Evolutionary conservation across 2,888 invertebrate species (phyloP), one percentile per base, ranked within the genome.

Genomic region (Poecilobothrus nobilitatus): DNA sequence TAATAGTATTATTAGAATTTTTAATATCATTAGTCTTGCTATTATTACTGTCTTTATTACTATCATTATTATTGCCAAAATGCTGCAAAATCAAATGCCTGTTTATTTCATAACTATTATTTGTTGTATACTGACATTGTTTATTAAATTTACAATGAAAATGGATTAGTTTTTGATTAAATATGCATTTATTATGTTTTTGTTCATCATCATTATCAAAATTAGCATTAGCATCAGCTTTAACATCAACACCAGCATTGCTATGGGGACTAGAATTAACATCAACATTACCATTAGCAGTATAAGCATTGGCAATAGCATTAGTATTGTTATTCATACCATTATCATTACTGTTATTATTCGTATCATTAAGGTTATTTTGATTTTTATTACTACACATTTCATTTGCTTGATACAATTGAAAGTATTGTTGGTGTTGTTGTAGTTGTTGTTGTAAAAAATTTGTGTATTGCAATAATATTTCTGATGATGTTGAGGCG

Each of bases 381-480:
- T 34, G 5, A 34, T 34, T 34, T 34, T 34, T 34, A 34, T 34
- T 34, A 37, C 1, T 5, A 37, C 37, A n/a, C 18, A 44, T 53
- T 22, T 44, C 66, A 44, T 66, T 20, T 15, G 18, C 2, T 44
- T 41, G 41, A 18, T 37, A 37, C 12, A 10, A 8, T 10, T 37
- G 37, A 37, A 37, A 37, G 12, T 66, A 20, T 79, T 78, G 71
- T 73, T 77, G 70, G 73, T 77, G 65, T 71, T 74, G 65, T 77
- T 92, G 92, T 67, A 94, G 90, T 75, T 91, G 88, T 76, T 92
- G 92, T 80, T 65, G 1, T 5, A 27, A 27, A 27, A 27, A 27
- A 9, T 37, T 10, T 7, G 20, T 18, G 33, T 95, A 94, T 70
- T 92, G 90, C 5, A 76, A 37, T 37, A 37, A 37, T 10, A 37